Evolutionary conservation across 1,140 invertebrate genomes (phyloP).

Genomic region (Ostrea edulis): DNA sequence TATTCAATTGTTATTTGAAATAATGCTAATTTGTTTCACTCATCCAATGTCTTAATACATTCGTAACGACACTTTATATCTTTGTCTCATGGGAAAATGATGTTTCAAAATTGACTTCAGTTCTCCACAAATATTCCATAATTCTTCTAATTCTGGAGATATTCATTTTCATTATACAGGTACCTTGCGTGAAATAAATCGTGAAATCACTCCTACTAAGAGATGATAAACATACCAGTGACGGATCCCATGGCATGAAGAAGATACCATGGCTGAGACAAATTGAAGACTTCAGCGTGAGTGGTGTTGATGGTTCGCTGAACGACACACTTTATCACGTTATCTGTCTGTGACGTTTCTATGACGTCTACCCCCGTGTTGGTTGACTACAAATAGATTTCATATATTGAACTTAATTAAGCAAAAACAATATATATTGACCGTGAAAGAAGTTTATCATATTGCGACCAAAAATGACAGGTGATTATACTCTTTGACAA

Average conservation of each 20-base stretch:
- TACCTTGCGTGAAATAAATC: neutral
- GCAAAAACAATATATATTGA: neutral
- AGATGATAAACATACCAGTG: neutral
- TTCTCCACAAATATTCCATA: neutral
- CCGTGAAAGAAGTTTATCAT: neutral
- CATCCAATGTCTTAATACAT: neutral
- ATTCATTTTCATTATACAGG: neutral
- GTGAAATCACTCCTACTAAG: neutral
- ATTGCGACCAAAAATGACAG: neutral
- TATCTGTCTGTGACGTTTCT: neutral
- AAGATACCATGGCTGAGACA: neutral
- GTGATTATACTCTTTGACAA: too few species aligned
- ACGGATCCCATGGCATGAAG: neutral
- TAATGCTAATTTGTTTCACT: neutral
- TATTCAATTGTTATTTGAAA: neutral
- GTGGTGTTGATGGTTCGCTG: neutral
- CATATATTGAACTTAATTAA: neutral
- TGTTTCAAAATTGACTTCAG: too few species aligned
- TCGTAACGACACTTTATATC: neutral
- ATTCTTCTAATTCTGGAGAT: neutral
- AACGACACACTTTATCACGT: neutral
- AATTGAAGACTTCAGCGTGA: neutral
- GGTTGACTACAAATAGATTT: neutral
- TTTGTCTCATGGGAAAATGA: too few species aligned
- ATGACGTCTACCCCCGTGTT: neutral